Evolutionary conservation across 2,888 invertebrate species (phyloP), one percentile per base, ranked within the genome.

Genomic region (Campoplex capitator): DNA sequence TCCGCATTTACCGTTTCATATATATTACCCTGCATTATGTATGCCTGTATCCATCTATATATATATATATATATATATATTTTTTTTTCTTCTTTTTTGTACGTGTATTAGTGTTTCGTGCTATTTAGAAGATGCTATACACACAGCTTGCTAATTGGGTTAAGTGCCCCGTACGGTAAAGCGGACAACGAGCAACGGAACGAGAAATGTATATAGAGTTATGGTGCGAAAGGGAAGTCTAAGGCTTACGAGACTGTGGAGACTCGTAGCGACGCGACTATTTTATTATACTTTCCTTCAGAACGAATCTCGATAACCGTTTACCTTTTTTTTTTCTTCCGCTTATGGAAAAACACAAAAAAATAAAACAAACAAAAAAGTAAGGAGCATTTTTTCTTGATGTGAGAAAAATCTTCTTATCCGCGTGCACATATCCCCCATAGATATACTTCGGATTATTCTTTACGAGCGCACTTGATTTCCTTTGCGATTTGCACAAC

Each of bases 81-180:
- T 23, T 23, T 23, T 23, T 23, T 23, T 23, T 23, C 23, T 38
- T 38, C 6, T 38, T 56, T 35, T 28, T 23, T 51, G 56, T 62
- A 82, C 38, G 18, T 58, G 42, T 38, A 54, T n/a, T 51, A 42
- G 42, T 28, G 18, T 42, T 81, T 9, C 73, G 73, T 48, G 71
- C 76, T 76, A 76, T 76, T 76, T 62, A 81, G 48, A 73, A 62
- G 58, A 80, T 51, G 79, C 62, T 83, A 80, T 76, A 80, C 79
- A 68, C 90, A 90, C 88, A 89, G 89, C 77, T 88, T 87, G 88
- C 89, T 93, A 93, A 93, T 93, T 92, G 91, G 93, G 92, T 93
- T 92, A 93, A 92, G 92, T 91, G 91, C 89, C 87, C 79, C 88
- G 76, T 85, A 89, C 78, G 77, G 73, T 85, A 76, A 89, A 84